Evolutionary conservation across 2,888 invertebrate species (phyloP), one percentile per base, ranked within the genome.

Genomic region (Aphidius colemani): DNA sequence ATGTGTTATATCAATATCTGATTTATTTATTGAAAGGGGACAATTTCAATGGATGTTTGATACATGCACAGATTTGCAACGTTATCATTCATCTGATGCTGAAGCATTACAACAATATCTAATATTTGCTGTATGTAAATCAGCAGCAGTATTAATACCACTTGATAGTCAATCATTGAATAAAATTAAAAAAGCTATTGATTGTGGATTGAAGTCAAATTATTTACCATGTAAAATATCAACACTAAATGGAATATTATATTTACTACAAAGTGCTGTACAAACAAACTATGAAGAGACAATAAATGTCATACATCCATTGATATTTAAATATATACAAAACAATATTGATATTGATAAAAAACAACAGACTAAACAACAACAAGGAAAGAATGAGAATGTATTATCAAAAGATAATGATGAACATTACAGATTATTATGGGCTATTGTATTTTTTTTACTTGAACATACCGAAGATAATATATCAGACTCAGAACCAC

Each of bases 21-120:
- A 94, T 81, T 84, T 94, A 64, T 91, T 91, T 74, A 88, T 87
- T 39, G 93, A 93, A 76, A 86, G 87, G 73, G 85, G 87, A 49
- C 94, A 94, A 80, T 93, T 89, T 82, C 87, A 87, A 72, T 92
- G 92, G 91, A 90, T 94, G 88, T 84, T 92, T 72, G 88, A 90
- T 68, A 87, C 88, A 8, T 88, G 89, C 73, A 80, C 90, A 70
- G 89, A 89, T 69, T 78, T 90, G 53, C 86, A 90, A 40, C 88
- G 87, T 73, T 83, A 83, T 64, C 90, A 92, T 76, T 86, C 89
- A 11, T 82, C 85, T 62, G 93, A 94, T 78, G 93, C 94, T 82
- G 92, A 92, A 75, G 85, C 93, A 64, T 83, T 92, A 40, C 88
- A 89, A 82, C 90, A 91, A 70, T 89, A 90, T 78, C 80, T 91